phyloP scores from a whole-genome alignment of 2,113 vertebrate species.

The Nettapus auritus region DNA sequence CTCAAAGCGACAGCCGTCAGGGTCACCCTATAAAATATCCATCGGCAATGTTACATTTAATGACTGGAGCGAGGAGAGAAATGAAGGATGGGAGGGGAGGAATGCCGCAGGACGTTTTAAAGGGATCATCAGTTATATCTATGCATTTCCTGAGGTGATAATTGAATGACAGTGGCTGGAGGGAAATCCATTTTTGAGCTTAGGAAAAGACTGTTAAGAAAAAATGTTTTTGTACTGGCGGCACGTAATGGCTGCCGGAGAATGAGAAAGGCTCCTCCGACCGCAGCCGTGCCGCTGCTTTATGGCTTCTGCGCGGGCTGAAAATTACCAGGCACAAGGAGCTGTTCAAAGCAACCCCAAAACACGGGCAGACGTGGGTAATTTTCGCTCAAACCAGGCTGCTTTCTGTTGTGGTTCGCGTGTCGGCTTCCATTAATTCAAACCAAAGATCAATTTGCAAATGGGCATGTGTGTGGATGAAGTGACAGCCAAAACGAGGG shows the following conservation, averaged over 20 bases:
- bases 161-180: conserved; percentile 79
- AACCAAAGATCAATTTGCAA: neutral
- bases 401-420: neutral
- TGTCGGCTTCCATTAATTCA: conserved; percentile 51
- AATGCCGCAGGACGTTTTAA: conserved; percentile 59
- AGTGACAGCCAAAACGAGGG: neutral
- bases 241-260: conserved; percentile 71
- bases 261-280: conserved; percentile 38
- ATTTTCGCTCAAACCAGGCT: neutral
- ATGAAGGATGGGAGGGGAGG: conserved; percentile 70
- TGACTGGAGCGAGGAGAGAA: conserved; percentile 63
- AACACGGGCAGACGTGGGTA: neutral
- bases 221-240: conserved; percentile 67
- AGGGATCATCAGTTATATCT: conserved; percentile 78
- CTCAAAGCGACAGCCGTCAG: conserved; percentile 78
- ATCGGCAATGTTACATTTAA: conserved; percentile 69
- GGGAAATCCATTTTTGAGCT: conserved; percentile 81
- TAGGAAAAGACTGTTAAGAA: conserved; percentile 60
- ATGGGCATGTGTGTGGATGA: neutral
- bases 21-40: conserved; percentile 82
- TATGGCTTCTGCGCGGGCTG: conserved; percentile 1
- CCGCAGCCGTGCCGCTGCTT: conserved; percentile 39
- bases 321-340: conserved; percentile 18
- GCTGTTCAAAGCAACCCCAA: conserved; percentile 17
- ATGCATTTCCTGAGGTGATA: conserved; percentile 81